A percentile compares a stretch with the other conserved stretches of the same genome.
These are phyloP conservation scores for Scaptomyza caliginosa DNA, from an alignment of 2,888 invertebrate genomes.

Conservation along the genomic window DNA sequence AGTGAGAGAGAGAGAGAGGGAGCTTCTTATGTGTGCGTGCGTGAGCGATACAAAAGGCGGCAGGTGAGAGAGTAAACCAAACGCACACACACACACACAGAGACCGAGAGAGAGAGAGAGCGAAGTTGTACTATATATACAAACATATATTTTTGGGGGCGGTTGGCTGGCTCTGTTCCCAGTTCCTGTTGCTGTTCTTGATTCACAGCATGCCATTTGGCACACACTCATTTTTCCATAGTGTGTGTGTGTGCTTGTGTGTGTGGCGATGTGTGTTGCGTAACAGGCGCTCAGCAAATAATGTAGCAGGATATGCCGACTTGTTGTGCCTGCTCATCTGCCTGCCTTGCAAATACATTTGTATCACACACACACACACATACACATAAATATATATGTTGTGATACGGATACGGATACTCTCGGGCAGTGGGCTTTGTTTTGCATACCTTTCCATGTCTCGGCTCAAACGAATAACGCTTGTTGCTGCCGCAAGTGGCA, in stretches of 20 bases:
- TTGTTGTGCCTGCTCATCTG: constrained; percentile 41
- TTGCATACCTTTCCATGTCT: constrained; percentile 7
- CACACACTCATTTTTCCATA: constrained; percentile 11
- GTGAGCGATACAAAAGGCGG: constrained; percentile 49
- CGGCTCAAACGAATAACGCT: constrained; percentile 20
- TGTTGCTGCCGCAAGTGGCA: constrained; percentile 46
- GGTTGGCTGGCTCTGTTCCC: constrained; percentile 23
- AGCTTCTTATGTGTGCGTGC: constrained; percentile 42
- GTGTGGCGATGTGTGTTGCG: constrained; percentile 71
- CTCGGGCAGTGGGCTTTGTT: constrained; percentile 28
- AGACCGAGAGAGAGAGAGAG: background rate
- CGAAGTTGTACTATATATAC: background rate
- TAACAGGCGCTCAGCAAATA: constrained; percentile 71
- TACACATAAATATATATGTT: constrained; percentile 10
- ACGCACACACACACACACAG: background rate
- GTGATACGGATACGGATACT: constrained; percentile 20
- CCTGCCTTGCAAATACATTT: constrained; percentile 57
- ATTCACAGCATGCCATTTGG: background rate
- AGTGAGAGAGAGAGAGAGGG: background rate
- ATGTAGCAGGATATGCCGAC: constrained; percentile 42
- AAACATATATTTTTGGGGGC: constrained; percentile 23
- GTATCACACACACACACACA: constrained; percentile 50
- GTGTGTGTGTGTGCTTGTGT: constrained; percentile 59
- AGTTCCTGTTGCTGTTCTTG: constrained; percentile 22
- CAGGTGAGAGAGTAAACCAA: constrained; percentile 26